Percentiles rank a stretch among this genome's conserved stretches.
Evolutionary conservation across 1,140 invertebrate species (phyloP).

Genomic region (Cotesia vestalis): DNA sequence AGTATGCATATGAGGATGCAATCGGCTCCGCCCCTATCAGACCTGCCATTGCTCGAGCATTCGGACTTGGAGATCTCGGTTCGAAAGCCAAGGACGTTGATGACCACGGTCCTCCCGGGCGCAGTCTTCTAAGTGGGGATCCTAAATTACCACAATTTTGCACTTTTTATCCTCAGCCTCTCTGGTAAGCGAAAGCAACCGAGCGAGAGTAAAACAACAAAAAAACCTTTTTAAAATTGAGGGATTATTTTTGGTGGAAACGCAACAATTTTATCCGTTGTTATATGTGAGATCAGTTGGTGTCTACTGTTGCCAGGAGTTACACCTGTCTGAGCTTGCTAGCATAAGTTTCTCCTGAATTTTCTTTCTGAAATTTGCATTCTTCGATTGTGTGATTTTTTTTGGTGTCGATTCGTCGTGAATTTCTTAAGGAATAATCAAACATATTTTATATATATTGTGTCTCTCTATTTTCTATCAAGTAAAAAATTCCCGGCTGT

Average conservation of each 20-base stretch:
- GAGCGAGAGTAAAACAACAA: slow-evolving; percentile 47
- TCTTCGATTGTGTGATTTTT: not conserved
- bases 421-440: no score
- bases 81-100: slow-evolving; percentile 1
- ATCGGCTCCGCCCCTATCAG: slow-evolving; percentile 14
- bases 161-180: slow-evolving; percentile 55
- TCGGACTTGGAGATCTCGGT: slow-evolving; percentile 29
- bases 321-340: slow-evolving; percentile 54
- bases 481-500: no score
- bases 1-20: not conserved
- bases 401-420: not conserved
- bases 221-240: slow-evolving; percentile 30
- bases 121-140: slow-evolving; percentile 46
- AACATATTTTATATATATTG: no score
- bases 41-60: slow-evolving; percentile 30
- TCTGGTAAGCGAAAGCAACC: slow-evolving; percentile 19
- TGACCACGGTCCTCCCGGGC: slow-evolving; percentile 42
- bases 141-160: slow-evolving; percentile 64
- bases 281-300: slow-evolving; percentile 62
- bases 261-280: slow-evolving; percentile 65
- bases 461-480: no score
- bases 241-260: slow-evolving; percentile 65
- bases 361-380: no score
- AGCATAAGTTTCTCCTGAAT: slow-evolving; percentile 9
- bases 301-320: slow-evolving; percentile 61